Percentiles rank a stretch among this genome's conserved stretches.
Evolutionary conservation across 2,888 invertebrate genomes (phyloP).

Genomic region (Erynnis tages): DNA sequence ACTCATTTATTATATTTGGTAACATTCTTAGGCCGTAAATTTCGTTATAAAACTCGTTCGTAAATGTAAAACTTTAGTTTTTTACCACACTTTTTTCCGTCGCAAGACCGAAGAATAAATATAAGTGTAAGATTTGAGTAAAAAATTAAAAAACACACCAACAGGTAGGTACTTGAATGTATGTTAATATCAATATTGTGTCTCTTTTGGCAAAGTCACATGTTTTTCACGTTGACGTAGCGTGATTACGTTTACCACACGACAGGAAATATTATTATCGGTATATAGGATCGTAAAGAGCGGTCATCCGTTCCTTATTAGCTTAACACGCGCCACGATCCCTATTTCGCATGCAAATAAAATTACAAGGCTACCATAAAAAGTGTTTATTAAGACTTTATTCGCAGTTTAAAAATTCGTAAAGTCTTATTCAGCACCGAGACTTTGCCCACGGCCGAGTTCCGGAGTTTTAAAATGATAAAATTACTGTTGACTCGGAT

Average conservation of each 20-base stretch:
- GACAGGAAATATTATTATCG: constrained; percentile 56
- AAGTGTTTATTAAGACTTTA: constrained; percentile 77
- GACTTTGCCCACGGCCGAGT: constrained; percentile 54
- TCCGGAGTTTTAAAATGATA: constrained; percentile 71
- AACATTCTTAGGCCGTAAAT: too few species aligned
- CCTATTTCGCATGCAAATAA: constrained; percentile 75
- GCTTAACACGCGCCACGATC: constrained; percentile 67
- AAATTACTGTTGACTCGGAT: constrained; percentile 62
- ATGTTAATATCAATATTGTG: constrained; percentile 12
- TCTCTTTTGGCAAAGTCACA: constrained; percentile 33
- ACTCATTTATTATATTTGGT: too few species aligned
- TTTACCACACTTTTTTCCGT: too few species aligned
- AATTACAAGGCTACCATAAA: constrained; percentile 74
- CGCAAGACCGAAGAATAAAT: too few species aligned
- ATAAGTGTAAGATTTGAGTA: too few species aligned
- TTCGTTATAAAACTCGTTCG: too few species aligned
- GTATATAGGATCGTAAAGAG: constrained; percentile 60
- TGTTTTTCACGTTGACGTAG: constrained; percentile 42
- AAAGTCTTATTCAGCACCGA: constrained; percentile 70
- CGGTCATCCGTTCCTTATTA: constrained; percentile 73
- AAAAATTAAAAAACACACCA: constrained; percentile 20
- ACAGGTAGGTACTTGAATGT: not conserved
- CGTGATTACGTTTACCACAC: constrained; percentile 58
- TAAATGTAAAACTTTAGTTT: too few species aligned
- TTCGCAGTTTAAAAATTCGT: constrained; percentile 74